Base-by-base conservation (phyloP, 2,797 vertebrate species). In the Cichlasoma orientale region DNA sequence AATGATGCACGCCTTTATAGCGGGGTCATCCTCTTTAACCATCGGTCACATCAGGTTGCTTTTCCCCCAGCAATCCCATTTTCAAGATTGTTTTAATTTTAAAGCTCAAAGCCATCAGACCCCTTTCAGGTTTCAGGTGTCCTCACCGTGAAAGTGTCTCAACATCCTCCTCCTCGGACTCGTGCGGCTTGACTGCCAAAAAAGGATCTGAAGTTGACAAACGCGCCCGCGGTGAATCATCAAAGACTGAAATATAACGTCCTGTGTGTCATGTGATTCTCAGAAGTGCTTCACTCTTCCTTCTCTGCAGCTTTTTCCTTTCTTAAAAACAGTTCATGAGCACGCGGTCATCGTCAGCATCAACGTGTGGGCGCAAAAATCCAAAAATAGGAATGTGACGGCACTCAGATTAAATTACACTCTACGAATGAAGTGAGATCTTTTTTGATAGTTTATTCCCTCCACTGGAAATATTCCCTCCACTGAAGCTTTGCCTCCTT, bases 261-360 rank as follows among this genome's bases (percentile, higher is more conserved):
- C 23, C 38, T n/a, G 3, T 18, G 8, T 21, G n/a, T 56, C 85
- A 75, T 56, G 78, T 82, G 79, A 82, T 66, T 72, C 53, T 74
- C 68, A 19, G 74, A 69, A 44, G 61, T 13, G 29, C 75, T 75
- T 74, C 61, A 25, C 71, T 72, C 33, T 66, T 55, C 18, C 55
- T 69, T 56, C 16, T 58, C 8, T 75, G 75, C 53, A 61, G 27
- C 8, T 4, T 69, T 50, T 69, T 73, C 10, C 9, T 72, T 68
- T 52, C 56, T 52, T 69, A 56, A 2, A 38, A 66, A 52, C 25
- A 7, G 52, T n/a, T 63, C 36, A 13, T 19, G 41, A 29, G 29
- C 25, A 29, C 12, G 10, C 19, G 25, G 41, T 50, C 44, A 47
- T 47, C 5, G 5, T 47, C 25, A 50, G 19, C 14, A 6, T n/a